phyloP scores from a whole-genome alignment of 2,113 vertebrate species.

The Empidonax traillii region DNA sequence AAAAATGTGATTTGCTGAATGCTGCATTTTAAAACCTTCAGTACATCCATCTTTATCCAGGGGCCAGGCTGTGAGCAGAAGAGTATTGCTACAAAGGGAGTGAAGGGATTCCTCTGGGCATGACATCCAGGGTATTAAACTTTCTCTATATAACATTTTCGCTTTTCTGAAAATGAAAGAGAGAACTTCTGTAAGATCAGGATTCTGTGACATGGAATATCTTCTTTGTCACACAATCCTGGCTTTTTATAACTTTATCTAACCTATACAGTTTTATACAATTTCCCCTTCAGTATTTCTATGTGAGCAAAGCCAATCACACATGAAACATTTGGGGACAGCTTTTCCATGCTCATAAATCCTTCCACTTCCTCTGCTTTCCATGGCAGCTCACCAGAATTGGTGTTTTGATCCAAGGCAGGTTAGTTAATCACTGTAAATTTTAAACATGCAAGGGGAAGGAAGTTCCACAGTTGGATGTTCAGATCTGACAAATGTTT shows the following conservation, averaged over 20 bases:
- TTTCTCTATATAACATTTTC: neutral
- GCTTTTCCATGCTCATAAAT: neutral
- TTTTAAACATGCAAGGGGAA: neutral
- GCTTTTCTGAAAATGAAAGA: neutral
- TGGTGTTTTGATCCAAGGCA: neutral
- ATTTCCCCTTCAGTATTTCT: neutral
- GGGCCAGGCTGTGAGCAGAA: neutral
- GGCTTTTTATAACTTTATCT: neutral
- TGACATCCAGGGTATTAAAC: neutral
- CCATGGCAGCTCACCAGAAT: neutral
- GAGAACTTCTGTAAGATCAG: neutral
- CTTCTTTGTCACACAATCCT: neutral
- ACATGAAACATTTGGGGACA: neutral
- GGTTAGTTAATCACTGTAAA: neutral
- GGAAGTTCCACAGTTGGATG: too few species aligned
- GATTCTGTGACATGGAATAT: neutral
- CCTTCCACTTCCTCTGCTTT: neutral
- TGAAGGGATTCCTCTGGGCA: neutral
- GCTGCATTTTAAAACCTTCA: neutral
- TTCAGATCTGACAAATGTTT: rapidly evolving
- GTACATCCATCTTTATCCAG: neutral
- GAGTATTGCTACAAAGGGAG: neutral
- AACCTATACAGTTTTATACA: neutral
- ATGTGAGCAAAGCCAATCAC: neutral
- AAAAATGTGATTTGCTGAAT: neutral